Conservation (phyloP, 2,888 invertebrate species). For the Agriopis leucophaearia region DNA sequence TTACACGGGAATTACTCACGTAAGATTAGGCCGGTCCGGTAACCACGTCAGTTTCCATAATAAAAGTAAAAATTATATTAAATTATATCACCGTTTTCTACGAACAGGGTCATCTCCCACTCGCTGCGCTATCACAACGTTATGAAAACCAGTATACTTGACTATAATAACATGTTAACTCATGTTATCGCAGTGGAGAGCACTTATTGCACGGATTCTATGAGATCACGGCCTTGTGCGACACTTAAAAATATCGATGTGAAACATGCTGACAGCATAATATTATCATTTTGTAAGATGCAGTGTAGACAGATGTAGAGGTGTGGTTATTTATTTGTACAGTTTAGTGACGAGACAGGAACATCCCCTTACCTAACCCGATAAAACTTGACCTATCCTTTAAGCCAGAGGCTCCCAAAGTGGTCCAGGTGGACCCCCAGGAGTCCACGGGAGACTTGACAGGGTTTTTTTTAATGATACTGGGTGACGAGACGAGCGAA, state of each 20-base stretch:
- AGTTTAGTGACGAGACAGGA: background rate
- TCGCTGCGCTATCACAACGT: slow-evolving; percentile 6
- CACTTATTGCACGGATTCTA: slow-evolving; percentile 33
- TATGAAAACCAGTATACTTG: slow-evolving; percentile 7
- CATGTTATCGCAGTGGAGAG: slow-evolving; percentile 27
- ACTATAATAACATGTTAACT: slow-evolving; percentile 23
- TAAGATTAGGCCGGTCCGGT: no score
- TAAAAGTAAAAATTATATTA: background rate
- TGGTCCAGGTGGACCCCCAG: no score
- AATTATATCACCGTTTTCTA: slow-evolving; percentile 11
- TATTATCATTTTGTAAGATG: slow-evolving; percentile 1
- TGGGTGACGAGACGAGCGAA: no score
- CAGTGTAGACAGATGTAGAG: background rate
- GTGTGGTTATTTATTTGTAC: background rate
- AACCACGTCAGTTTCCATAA: no score
- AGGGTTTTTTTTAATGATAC: no score
- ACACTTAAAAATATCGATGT: slow-evolving; percentile 50
- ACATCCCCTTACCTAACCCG: background rate
- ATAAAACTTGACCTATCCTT: no score
- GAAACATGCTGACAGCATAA: background rate
- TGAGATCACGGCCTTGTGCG: slow-evolving; percentile 56
- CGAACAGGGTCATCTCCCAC: slow-evolving; percentile 10
- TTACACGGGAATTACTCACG: no score
- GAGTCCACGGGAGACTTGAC: no score
- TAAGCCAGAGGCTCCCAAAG: no score